Conservation (phyloP, 92 coral and sea anemone genomes). For the Parazoanthus darwini region DNA sequence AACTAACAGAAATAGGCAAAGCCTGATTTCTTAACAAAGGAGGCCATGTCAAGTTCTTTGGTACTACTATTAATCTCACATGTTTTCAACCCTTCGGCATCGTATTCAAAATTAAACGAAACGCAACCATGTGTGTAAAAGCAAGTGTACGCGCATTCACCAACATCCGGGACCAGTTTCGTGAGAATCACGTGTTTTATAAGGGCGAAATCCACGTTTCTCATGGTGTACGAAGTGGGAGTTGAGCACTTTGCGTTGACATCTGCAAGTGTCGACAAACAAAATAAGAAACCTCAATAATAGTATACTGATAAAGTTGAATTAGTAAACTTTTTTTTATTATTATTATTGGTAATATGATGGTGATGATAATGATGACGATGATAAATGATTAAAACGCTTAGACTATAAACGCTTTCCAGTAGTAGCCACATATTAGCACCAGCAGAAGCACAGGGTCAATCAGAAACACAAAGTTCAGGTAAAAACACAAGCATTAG, state of each 20-base stretch:
- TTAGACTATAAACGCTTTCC: no score
- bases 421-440: no score
- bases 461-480: no score
- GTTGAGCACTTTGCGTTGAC: background rate
- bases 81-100: background rate
- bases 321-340: no score
- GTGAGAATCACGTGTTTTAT: background rate
- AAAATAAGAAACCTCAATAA: background rate
- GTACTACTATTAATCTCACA: background rate
- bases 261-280: background rate
- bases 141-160: background rate
- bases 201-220: background rate
- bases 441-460: no score
- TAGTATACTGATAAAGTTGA: background rate
- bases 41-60: background rate
- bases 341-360: no score
- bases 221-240: background rate
- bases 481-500: no score
- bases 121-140: background rate
- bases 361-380: no score
- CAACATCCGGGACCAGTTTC: background rate
- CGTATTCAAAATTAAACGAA: background rate
- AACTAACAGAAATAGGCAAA: background rate
- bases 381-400: no score
- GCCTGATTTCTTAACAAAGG: background rate